Percentiles rank a stretch among this genome's conserved stretches.
These are phyloP conservation scores for Dissostichus mawsoni DNA, from an alignment of 2,113 vertebrate species.

Conservation along the genomic window DNA sequence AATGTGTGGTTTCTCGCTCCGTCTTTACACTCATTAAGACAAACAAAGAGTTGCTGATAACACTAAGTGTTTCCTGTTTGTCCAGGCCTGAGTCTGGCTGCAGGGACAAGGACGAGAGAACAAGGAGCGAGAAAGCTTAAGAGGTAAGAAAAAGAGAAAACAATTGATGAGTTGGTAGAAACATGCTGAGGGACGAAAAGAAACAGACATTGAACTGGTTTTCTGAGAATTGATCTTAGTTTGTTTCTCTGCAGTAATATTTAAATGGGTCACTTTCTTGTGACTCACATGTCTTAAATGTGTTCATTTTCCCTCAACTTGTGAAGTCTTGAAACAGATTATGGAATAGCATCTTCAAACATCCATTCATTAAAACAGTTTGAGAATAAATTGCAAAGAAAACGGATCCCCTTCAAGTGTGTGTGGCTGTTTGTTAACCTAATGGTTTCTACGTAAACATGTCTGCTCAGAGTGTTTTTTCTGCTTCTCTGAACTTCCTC, in stretches of 20 bases:
- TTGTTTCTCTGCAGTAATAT: neutral
- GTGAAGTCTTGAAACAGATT: conserved; percentile 6
- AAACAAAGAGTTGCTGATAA: conserved; percentile 71
- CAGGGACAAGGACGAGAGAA: conserved; percentile 35
- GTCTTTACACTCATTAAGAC: conserved; percentile 69
- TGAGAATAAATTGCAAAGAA: conserved; percentile 32
- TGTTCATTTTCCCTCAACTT: conserved; percentile 9
- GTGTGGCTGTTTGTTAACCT: conserved; percentile 36
- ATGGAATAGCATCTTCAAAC: conserved; percentile 12
- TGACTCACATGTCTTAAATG: neutral
- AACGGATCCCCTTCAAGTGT: conserved; percentile 28
- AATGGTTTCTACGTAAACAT: conserved; percentile 47
- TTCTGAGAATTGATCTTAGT: neutral
- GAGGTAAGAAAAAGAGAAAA: neutral
- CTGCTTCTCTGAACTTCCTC: conserved; percentile 49
- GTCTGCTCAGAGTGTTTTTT: conserved; percentile 19
- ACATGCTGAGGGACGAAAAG: conserved; percentile 5
- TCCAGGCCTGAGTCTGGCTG: conserved; percentile 36
- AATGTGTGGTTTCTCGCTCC: conserved; percentile 42
- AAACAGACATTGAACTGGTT: neutral
- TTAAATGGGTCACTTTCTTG: neutral
- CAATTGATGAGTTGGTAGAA: conserved; percentile 5
- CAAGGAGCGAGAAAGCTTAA: conserved; percentile 10
- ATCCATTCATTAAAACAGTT: conserved; percentile 10
- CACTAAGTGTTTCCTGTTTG: conserved; percentile 77